Base-by-base conservation (phyloP, 2,888 invertebrate species). In the Allolobophora icterica region DNA sequence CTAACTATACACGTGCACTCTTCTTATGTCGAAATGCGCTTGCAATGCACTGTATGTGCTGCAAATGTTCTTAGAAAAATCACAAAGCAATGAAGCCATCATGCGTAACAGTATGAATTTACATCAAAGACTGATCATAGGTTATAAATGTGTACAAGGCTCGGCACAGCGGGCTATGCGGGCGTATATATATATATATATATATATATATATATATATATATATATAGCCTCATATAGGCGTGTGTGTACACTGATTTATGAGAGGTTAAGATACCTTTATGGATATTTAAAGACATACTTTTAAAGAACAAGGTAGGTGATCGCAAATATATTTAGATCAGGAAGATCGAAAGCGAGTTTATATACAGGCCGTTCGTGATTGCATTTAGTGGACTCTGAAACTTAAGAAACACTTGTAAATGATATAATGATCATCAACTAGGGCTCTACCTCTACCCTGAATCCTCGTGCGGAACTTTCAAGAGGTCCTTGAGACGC, bases 141-240 rank as follows among this genome's bases (percentile, higher is more conserved):
- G 19, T 52, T 19, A 52, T 52, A 5, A 6, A 24, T 52, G 52
- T 52, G 24, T 24, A 52, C 52, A 52, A 24, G 24, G 5, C 52
- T 52, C 52, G 52, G 52, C 52, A 21, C 84, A 35, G 84, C 34
- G 84, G n/a, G 33, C 17, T 84, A 84, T 84, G 30, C 38, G 35
- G 34, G 24, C 24, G 6, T 87, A 35, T 35, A 33, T 84, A n/a
- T 33, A 21, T 6, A 84, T 84, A n/a, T 33, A 84, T 1, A 13
- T 84, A 84, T 84, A 84, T 84, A 84, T n/a, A 84, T 84, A 84
- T n/a, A 84, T 87, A 35, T 35, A 33, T 84, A n/a, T 33, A 21
- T 6, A 84, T 84, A n/a, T 33, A 84, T 1, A 13, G n/a, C n/a
- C n/a, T n/a, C n/a, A 35, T 87, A 87, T 87, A 35, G 5, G 3